Evolutionary conservation across 2,797 vertebrate species (phyloP), one percentile per base, ranked within the genome.

Genomic region (Eutrigla gurnardus): DNA sequence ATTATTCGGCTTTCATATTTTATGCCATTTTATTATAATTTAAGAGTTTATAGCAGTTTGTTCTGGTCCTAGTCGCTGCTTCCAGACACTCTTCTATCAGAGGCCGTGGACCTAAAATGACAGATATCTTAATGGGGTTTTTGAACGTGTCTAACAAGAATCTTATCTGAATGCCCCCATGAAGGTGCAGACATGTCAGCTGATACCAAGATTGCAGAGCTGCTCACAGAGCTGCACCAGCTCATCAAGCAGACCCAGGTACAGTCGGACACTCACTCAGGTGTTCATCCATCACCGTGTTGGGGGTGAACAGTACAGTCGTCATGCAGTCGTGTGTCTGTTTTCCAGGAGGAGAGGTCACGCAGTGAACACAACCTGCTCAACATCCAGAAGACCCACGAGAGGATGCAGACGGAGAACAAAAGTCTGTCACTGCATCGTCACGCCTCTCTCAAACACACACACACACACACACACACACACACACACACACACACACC

Each of bases 301-400:
- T 33, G 9, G 25, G 18, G 18, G 10, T 9, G 10, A 25, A 4
- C 4, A 13, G 57, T 52, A 4, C 4, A 13, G 57, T 52, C 12
- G 32, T 0, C 13, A 33, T 2, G 9, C 46, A 9, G 3, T 1
- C 14, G 3, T 14, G 50, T 46, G 45, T 46, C 45, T 17, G 1
- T 15, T 39, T 43, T 83, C 0, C 82, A 98, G 97, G 97, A 98
- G 89, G 97, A 98, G 75, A 91, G 97, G 4, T 97, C 96, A 0
- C 93, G 97, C 75, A 98, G 96, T 10, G 97, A 98, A 86, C 97
- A 98, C 92, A 97, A 98, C 37, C 92, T 98, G 71, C 95, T 98
- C 82, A 98, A 98, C 87, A 97, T 98, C 61, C 97, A 97, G 94
- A 98, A 98, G 76, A 98, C 97, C 0, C 97, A 98, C 0, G 97